These are phyloP conservation scores for Varecia variegata DNA, from an alignment of 2,797 vertebrate species.

Conservation along the genomic window DNA sequence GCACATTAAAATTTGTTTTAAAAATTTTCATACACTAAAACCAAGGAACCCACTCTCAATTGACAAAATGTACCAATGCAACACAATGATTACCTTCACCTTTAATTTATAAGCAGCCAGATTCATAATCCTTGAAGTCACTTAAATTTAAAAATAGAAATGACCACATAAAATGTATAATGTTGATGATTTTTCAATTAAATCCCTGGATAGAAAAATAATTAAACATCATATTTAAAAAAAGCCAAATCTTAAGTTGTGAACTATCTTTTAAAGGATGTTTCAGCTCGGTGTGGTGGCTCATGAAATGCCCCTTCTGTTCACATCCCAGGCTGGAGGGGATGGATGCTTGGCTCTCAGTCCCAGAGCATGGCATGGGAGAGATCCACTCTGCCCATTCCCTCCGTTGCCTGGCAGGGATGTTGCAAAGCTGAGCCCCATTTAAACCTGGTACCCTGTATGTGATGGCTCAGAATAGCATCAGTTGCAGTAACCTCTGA, in stretches of 20 bases:
- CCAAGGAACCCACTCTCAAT: neutral
- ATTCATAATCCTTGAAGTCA: neutral
- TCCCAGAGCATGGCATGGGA: no score
- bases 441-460: no score
- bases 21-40: slow-evolving; percentile 5
- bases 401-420: no score
- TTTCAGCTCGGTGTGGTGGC: neutral
- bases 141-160: slow-evolving; percentile 57
- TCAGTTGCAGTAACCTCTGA: no score
- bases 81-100: neutral
- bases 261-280: neutral
- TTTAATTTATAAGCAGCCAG: slow-evolving; percentile 18
- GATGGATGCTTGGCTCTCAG: no score
- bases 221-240: neutral
- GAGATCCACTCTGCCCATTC: no score
- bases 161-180: slow-evolving; percentile 45
- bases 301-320: no score
- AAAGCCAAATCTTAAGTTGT: neutral
- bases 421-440: no score
- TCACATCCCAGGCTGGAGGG: no score
- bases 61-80: neutral
- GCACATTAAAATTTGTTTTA: slow-evolving; percentile 33
- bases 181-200: slow-evolving; percentile 45
- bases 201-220: slow-evolving; percentile 44
- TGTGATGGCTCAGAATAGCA: no score